phyloP scores from a whole-genome alignment of 1,140 invertebrate genomes.

The Tetramorium alpestre region DNA sequence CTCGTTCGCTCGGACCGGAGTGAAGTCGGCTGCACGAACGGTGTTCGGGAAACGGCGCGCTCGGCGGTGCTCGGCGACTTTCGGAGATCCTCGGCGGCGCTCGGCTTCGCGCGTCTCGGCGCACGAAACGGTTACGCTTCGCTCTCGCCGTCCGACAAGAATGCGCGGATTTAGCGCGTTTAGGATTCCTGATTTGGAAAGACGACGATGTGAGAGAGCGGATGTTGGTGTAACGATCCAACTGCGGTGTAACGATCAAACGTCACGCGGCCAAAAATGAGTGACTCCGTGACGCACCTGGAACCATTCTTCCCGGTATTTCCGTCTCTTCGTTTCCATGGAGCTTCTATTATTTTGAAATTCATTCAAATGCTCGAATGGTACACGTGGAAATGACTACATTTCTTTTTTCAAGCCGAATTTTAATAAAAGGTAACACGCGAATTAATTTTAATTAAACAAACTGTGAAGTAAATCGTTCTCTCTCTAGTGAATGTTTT shows the following conservation, averaged over 20 bases:
- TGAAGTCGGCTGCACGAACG: constrained; percentile 7
- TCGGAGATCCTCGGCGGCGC: constrained; percentile 51
- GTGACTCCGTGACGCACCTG: neutral
- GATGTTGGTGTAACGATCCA: neutral
- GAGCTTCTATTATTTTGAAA: neutral
- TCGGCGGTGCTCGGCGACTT: neutral
- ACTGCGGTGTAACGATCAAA: no score
- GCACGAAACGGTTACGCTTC: neutral
- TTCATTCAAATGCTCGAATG: neutral
- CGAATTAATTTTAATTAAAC: neutral
- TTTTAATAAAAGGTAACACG: neutral
- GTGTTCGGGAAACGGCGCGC: neutral
- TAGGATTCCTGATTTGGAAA: neutral
- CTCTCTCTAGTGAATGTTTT: neutral
- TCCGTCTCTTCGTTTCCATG: neutral
- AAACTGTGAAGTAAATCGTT: neutral
- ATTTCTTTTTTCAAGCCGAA: neutral
- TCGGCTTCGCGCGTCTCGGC: neutral
- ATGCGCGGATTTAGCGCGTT: neutral
- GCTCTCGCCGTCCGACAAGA: neutral
- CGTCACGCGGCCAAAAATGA: neutral
- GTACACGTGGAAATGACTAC: neutral
- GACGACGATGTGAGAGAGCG: neutral
- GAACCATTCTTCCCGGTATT: neutral
- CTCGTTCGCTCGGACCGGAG: neutral